Evolutionary conservation across 1,140 invertebrate genomes (phyloP).

Genomic region (Diabrotica virgifera): DNA sequence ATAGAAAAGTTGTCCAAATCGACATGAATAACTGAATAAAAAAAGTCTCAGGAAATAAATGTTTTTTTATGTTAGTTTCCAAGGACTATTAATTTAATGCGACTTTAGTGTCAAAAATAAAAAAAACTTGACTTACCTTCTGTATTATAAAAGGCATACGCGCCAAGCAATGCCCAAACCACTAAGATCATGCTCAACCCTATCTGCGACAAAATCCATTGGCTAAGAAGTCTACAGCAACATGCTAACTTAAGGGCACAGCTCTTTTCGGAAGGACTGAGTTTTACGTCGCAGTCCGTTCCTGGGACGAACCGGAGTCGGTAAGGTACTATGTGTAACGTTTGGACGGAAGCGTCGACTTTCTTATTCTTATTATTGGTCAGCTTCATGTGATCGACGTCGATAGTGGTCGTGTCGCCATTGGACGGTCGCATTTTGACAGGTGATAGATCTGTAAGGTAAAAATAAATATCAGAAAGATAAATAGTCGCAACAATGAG

Average conservation of each 20-base stretch:
- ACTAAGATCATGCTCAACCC: constrained; percentile 54
- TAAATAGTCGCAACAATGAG: no score
- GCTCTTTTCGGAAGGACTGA: constrained; percentile 32
- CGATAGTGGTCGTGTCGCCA: constrained; percentile 37
- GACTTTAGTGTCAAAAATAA: constrained; percentile 12
- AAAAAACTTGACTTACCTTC: constrained; percentile 49
- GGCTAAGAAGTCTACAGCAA: constrained; percentile 41
- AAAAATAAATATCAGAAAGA: no score
- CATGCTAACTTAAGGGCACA: constrained; percentile 35
- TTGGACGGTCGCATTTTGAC: constrained; percentile 37
- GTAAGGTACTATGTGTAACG: constrained; percentile 49
- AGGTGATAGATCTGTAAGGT: neutral
- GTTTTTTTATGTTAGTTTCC: no score
- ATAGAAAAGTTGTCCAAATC: no score
- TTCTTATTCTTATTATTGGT: constrained; percentile 35
- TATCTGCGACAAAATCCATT: constrained; percentile 49
- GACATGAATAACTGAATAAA: no score
- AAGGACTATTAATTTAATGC: no score
- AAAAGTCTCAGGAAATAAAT: no score
- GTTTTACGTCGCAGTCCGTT: constrained; percentile 42
- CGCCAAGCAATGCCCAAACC: constrained; percentile 57
- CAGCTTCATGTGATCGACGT: constrained; percentile 44
- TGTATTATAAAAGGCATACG: constrained; percentile 56
- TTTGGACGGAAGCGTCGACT: constrained; percentile 48
- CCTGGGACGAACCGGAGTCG: constrained; percentile 52